Evolutionary conservation across 2,113 vertebrate species (phyloP), one percentile per base, ranked within the genome.

Genomic region (Anoplopoma fimbria): DNA sequence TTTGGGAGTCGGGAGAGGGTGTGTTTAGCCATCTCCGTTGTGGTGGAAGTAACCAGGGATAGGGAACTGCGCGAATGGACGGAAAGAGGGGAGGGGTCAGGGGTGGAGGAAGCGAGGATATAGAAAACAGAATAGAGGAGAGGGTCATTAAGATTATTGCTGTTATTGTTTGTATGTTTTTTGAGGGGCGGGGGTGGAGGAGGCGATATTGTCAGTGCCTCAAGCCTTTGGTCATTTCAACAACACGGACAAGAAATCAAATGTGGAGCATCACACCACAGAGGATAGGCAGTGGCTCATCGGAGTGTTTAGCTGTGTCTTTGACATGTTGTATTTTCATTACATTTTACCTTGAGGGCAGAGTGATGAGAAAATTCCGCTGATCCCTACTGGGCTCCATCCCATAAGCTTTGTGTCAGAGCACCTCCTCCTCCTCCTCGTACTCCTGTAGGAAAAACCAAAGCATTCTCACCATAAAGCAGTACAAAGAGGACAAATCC

Each of bases 41-140:
- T 87, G 82, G 88, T 88, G 93, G 92, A 95, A 94, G 81, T 94
- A 94, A 94, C 82, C 86, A 76, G 79, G 87, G 58, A 85, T 65
- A 79, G 67, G 45, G 77, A 61, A 87, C 81, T 21, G 79, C 25
- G 65, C 4, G 42, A 90, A 81, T 75, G 83, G 82, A 87, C 61
- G 23, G 69, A 86, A 51, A 64, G 79, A 86, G 74, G 77, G 86
- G 87, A 82, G 84, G 79, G 86, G 79, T 86, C 82, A 85, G 81
- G 77, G 83, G 49, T 77, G 81, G 29, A 79, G 70, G 74, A 88
- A 72, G 65, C 69, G 34, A 76, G 21, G 72, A 75, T 71, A 72
- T 53, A 72, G 63, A 31, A 78, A 77, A 58, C 25, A 62, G 64
- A 77, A 42, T 31, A 64, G 47, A 75, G 57, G 17, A 78, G 69